A percentile compares a stretch with the other conserved stretches of the same genome.
phyloP scores from a whole-genome alignment of 2,113 vertebrate genomes.

The Megaceryle torquata region DNA sequence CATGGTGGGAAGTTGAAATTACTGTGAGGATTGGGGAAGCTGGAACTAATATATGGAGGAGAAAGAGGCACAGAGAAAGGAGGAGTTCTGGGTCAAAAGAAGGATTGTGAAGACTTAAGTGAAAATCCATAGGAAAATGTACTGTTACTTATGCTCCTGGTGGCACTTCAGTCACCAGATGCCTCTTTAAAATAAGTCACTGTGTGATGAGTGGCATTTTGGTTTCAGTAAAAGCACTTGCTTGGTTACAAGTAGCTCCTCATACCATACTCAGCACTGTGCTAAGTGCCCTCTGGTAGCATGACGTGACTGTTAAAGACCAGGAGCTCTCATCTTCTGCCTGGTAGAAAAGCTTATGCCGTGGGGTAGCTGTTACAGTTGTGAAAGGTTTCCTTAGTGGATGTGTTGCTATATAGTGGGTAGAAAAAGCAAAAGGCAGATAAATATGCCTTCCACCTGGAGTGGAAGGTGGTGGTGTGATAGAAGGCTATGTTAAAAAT shows the following conservation, averaged over 20 bases:
- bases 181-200: background rate
- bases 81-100: background rate
- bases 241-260: background rate
- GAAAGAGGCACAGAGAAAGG: background rate
- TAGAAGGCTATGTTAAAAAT: background rate
- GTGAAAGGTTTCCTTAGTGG: background rate
- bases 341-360: background rate
- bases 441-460: background rate
- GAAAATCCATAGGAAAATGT: background rate
- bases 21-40: background rate
- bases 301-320: background rate
- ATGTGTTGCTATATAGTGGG: background rate
- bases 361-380: background rate
- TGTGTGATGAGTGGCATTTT: background rate
- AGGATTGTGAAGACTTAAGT: background rate
- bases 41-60: background rate
- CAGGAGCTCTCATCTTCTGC: accelerated
- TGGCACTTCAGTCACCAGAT: background rate
- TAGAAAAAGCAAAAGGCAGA: background rate
- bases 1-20: background rate
- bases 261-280: background rate
- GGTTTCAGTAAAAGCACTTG: background rate
- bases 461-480: background rate
- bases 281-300: background rate
- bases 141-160: background rate